Evolutionary conservation across 1,140 invertebrate species (phyloP).

Genomic region (Trichonephila clavipes): DNA sequence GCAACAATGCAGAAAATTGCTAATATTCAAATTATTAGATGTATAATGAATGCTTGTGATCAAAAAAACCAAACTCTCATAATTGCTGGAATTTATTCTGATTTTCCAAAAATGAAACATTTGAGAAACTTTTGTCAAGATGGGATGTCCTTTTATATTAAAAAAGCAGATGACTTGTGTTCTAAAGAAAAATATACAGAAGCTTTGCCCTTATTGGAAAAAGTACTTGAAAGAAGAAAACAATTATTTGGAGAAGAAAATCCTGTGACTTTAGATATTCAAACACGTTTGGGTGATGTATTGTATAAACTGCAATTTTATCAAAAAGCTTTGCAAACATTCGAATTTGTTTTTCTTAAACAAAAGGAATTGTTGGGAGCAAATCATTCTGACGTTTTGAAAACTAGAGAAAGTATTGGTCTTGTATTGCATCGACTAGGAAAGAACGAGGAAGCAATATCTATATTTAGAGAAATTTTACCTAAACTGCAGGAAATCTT

Average conservation of each 20-base stretch:
- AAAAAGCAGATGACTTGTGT: conserved; percentile 20
- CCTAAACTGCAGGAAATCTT: conserved; percentile 77
- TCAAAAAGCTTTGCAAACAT: conserved; percentile 77
- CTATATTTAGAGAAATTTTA: conserved; percentile 77
- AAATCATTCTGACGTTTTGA: conserved; percentile 77
- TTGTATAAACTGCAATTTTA: conserved; percentile 35
- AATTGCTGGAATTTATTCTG: conserved; percentile 22
- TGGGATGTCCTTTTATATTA: background rate
- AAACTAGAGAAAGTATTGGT: conserved; percentile 77
- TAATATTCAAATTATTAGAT: conserved; percentile 23
- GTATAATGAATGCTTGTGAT: conserved; percentile 45
- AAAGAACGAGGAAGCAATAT: conserved; percentile 79
- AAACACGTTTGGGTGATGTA: conserved; percentile 47
- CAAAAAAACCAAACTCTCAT: conserved; percentile 26
- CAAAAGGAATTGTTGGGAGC: conserved; percentile 75
- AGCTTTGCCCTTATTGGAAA: conserved; percentile 53
- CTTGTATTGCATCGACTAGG: conserved; percentile 77
- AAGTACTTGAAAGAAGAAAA: conserved; percentile 66
- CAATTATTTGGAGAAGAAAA: conserved; percentile 72
- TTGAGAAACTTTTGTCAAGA: conserved; percentile 23
- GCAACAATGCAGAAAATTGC: background rate
- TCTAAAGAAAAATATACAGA: conserved; percentile 68
- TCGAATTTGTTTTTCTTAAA: conserved; percentile 76
- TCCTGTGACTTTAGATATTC: conserved; percentile 70
- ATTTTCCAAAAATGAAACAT: conserved; percentile 55